Evolutionary conservation across 2,113 vertebrate species (phyloP), one percentile per base, ranked within the genome.

Genomic region (Xiphias gladius): DNA sequence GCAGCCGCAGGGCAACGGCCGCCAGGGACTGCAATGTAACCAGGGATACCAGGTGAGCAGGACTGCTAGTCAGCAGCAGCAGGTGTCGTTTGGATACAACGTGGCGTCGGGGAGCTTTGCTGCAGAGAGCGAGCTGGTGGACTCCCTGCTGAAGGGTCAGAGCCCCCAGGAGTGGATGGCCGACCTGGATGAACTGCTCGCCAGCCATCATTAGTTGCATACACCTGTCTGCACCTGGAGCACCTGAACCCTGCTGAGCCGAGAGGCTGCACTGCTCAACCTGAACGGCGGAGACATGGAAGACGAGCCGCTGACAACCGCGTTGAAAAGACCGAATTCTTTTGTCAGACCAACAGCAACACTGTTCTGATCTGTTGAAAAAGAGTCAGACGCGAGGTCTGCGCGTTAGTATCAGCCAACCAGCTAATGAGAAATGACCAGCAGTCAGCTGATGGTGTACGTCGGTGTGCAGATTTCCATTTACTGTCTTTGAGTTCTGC

Each of bases 111-210:
- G 96, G 0, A 96, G 96, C 74, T 96, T 99, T 77, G 94, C 97
- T 4, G 97, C 96, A 0, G 97, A 99, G 74, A 95, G 96, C 0
- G 98, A 99, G 68, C 94, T 99, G 88, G 97, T 99, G 64, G 97
- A 99, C 94, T 97, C 97, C 0, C 93, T 99, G 92, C 93, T 99
- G 84, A 99, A 99, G 95, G 96, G 96, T 65, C 97, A 97, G 95
- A 97, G 96, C 93, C 96, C 97, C 0, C 97, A 99, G 93, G 98
- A 99, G 88, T 99, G 98, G 98, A 99, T 99, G 95, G 97, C 95
- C 13, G 98, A 99, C 72, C 93, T 99, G 93, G 97, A 99, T 2
- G 97, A 98, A 69, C 95, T 99, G 78, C 93, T 99, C 72, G 97
- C 97, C 84, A 96, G 95, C 89, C 97, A 98, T 92, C 98, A 93